Evolutionary conservation across 1,140 invertebrate species (phyloP).

Genomic region (Tetramorium parvispinum): DNA sequence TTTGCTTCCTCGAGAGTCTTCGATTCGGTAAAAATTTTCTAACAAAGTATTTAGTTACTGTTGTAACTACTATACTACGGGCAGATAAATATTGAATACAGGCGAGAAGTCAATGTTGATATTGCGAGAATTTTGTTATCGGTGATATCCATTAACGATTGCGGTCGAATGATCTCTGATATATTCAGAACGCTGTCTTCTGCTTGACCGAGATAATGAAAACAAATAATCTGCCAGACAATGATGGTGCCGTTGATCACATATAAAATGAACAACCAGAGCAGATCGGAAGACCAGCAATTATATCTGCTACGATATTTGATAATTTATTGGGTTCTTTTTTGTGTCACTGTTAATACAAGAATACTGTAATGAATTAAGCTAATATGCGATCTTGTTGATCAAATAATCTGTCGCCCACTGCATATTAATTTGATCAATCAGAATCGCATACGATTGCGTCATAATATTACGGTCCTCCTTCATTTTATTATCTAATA

Average conservation of each 20-base stretch:
- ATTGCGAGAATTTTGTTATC: conserved; percentile 2
- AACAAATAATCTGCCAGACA: conserved; percentile 17
- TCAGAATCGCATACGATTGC: conserved; percentile 58
- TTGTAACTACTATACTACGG: conserved; percentile 1
- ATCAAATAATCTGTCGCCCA: conserved; percentile 37
- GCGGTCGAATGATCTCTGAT: background rate
- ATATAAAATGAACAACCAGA: conserved; percentile 37
- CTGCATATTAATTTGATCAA: conserved; percentile 43
- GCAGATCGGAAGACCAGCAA: background rate
- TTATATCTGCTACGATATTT: conserved; percentile 45
- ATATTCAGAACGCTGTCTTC: conserved; percentile 6
- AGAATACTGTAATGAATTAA: conserved; percentile 26
- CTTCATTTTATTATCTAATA: conserved; percentile 49
- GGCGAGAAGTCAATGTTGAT: background rate
- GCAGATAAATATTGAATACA: conserved; percentile 15
- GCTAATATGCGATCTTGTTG: conserved; percentile 52
- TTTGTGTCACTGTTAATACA: conserved; percentile 41
- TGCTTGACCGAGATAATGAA: conserved; percentile 13
- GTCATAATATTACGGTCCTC: conserved; percentile 59
- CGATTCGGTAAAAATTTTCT: conserved; percentile 17
- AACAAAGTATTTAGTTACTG: background rate
- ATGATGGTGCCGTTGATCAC: conserved; percentile 13
- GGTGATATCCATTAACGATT: background rate
- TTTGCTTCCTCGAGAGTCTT: background rate
- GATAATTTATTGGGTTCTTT: conserved; percentile 58